Base-by-base conservation (phyloP, 2,113 vertebrate species). In the Fregetta grallaria region DNA sequence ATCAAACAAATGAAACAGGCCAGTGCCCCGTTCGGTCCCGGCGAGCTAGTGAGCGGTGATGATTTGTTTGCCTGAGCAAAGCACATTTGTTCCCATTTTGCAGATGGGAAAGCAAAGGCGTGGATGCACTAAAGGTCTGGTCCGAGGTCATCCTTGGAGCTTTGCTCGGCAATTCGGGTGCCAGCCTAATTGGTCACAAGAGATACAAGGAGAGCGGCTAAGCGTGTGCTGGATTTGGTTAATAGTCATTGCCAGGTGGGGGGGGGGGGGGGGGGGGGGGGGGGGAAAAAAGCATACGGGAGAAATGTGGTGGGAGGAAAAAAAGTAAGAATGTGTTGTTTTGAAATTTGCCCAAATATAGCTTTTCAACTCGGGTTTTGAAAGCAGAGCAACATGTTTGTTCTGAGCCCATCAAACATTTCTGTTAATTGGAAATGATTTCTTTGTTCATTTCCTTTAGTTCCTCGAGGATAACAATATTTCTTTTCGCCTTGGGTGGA, bases 291-390 rank as follows among this genome's bases (percentile, higher is more conserved):
- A 9, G 4, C 30, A 45, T 53, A 52, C 1, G 7, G 66, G 40
- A 59, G 53, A 85, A 75, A 47, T 55, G 62, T 36, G 68, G 72
- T 56, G 72, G 90, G 87, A 74, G 44, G 26, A 3, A 23, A n/a
- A 59, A 70, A 40, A 53, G 25, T 58, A 88, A 71, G 47, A 72
- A 65, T 59, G 80, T 82, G 77, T 91, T 94, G 90, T 89, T 92
- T 95, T 96, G 87, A 94, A 91, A 91, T 50, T 92, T 83, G 53
- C 89, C 91, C 86, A 91, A 96, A 94, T 95, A 78, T 40, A 95
- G 93, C 84, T 94, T 96, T 95, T 92, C 70, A 95, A 52, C 81
- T 85, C 8, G 0, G 47, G 62, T 73, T 97, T 90, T 92, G 66
- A 94, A 95, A 95, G 90, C 67, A 34, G 58, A 94, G 92, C 92